phyloP scores from a whole-genome alignment of 2,888 invertebrate species.

The Eupithecia vulgata region DNA sequence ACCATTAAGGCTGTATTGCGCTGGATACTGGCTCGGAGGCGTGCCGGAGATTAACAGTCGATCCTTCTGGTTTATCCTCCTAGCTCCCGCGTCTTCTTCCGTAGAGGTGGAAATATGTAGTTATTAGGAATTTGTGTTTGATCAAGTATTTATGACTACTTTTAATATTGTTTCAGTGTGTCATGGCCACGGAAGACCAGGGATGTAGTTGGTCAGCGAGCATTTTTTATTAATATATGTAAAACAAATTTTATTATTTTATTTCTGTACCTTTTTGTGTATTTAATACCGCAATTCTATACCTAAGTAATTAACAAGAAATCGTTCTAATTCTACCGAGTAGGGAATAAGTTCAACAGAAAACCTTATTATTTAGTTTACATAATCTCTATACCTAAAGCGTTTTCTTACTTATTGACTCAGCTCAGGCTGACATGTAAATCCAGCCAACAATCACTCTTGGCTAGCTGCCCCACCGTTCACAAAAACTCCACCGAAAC shows the following conservation, averaged over 20 bases:
- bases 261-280: too few relatives aligned
- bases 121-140: neutral
- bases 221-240: too few relatives aligned
- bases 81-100: neutral
- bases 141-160: neutral
- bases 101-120: neutral
- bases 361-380: too few relatives aligned
- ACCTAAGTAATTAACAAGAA: too few relatives aligned
- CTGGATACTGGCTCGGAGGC: constrained; percentile 31
- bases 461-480: constrained; percentile 20
- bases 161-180: too few relatives aligned
- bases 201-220: too few relatives aligned
- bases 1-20: constrained; percentile 35
- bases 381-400: neutral
- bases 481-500: constrained; percentile 29
- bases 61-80: constrained; percentile 24
- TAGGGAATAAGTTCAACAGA: too few relatives aligned
- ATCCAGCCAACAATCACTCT: constrained; percentile 20
- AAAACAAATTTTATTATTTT: too few relatives aligned
- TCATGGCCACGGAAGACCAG: too few relatives aligned
- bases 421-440: neutral
- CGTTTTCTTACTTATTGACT: neutral
- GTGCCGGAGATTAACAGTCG: constrained; percentile 38
- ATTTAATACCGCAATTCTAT: too few relatives aligned
- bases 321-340: too few relatives aligned